Percentiles rank a stretch among this genome's conserved stretches.
Conservation (phyloP, 2,888 invertebrate species). For the Euspilapteryx auroguttella region DNA sequence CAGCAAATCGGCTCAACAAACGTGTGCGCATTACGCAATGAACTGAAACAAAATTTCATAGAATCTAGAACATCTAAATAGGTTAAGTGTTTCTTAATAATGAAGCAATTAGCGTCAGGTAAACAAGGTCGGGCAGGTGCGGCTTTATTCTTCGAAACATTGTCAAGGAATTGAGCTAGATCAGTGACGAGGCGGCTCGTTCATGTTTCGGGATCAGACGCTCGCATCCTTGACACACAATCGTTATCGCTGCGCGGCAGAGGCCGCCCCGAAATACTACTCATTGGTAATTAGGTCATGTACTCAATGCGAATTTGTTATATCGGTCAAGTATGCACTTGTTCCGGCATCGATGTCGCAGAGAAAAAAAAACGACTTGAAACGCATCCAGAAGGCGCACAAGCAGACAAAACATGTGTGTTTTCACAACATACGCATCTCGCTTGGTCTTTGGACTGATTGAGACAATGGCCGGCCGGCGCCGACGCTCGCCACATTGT, state of each 20-base stretch:
- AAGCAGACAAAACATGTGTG: constrained; percentile 30
- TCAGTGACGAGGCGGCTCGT: too few species aligned
- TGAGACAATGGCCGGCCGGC: constrained; percentile 29
- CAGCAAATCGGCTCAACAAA: too few species aligned
- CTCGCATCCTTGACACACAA: constrained; percentile 52
- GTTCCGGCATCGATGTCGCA: constrained; percentile 16
- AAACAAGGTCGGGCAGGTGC: constrained; percentile 30
- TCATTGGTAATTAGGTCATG: constrained; percentile 33
- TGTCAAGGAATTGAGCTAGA: too few species aligned
- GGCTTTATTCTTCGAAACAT: constrained; percentile 13
- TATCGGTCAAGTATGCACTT: constrained; percentile 45
- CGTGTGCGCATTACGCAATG: too few species aligned
- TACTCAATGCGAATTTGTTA: constrained; percentile 22
- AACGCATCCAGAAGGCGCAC: constrained; percentile 20
- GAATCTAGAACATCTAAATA: constrained; percentile 42
- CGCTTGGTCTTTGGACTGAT: too few species aligned
- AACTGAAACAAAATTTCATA: constrained; percentile 16
- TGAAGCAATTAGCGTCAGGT: constrained; percentile 34
- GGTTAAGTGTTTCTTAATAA: constrained; percentile 55
- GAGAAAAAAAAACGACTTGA: constrained; percentile 28
- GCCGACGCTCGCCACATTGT: constrained; percentile 14
- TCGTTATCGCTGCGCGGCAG: constrained; percentile 45
- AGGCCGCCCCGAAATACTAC: constrained; percentile 46
- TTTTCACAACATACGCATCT: constrained; percentile 35
- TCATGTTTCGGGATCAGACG: too few species aligned